These are phyloP conservation scores for Periophthalmus modestus DNA, from an alignment of 2,113 vertebrate genomes.

Conservation along the genomic window DNA sequence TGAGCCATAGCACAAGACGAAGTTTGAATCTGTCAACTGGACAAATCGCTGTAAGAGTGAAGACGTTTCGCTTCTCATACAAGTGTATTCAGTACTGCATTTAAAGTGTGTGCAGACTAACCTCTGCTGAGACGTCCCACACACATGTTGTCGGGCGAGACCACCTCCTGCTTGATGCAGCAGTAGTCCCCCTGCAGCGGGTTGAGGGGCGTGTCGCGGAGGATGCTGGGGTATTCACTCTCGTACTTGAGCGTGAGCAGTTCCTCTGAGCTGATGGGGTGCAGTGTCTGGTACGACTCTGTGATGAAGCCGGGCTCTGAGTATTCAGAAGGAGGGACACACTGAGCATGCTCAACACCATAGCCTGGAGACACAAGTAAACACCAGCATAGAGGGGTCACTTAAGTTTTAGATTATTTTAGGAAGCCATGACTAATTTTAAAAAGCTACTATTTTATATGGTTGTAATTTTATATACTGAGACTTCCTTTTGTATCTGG, in stretches of 20 bases:
- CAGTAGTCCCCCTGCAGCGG: slow-evolving; percentile 91
- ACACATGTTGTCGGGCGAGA: slow-evolving; percentile 98
- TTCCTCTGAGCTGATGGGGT: slow-evolving; percentile 98
- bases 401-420: slow-evolving; percentile 21
- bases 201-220: slow-evolving; percentile 87
- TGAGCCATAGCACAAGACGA: too few species aligned
- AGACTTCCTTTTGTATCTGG: not conserved
- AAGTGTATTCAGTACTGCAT: not conserved
- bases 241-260: slow-evolving; percentile 97
- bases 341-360: slow-evolving; percentile 96
- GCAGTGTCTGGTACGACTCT: slow-evolving; percentile 98
- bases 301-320: slow-evolving; percentile 99
- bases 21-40: too few species aligned
- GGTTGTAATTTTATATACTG: not conserved
- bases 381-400: slow-evolving; percentile 20
- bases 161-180: slow-evolving; percentile 95
- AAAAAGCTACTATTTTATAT: not conserved
- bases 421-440: not conserved
- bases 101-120: slow-evolving; percentile 63
- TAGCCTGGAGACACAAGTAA: slow-evolving; percentile 80
- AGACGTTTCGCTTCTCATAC: too few species aligned
- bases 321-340: slow-evolving; percentile 97
- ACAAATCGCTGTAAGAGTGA: too few species aligned
- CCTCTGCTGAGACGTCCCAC: slow-evolving; percentile 96
- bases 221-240: slow-evolving; percentile 89